Percentiles rank a stretch among this genome's conserved stretches.
Evolutionary conservation across 2,113 vertebrate genomes (phyloP).

Genomic region (Pycnonotus jocosus): DNA sequence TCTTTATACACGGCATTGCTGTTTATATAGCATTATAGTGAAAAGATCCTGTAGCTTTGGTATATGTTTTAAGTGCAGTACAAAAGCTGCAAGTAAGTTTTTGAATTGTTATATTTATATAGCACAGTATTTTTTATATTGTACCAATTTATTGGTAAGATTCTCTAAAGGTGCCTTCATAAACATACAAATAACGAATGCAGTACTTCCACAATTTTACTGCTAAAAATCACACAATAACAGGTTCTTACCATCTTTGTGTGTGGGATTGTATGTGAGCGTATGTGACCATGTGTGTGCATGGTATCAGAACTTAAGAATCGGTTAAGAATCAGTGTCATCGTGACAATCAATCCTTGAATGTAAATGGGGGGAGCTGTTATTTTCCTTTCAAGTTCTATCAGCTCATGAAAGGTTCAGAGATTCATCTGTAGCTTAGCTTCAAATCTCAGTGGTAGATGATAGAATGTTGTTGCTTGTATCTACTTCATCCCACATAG

Average conservation of each 20-base stretch:
- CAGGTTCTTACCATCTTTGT: not conserved
- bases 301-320: not conserved
- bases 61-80: not conserved
- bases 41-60: not conserved
- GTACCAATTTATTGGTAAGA: not conserved
- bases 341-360: not conserved
- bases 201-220: not conserved
- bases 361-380: not conserved
- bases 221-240: not conserved
- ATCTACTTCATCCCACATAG: not conserved
- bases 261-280: not conserved
- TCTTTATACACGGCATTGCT: not conserved
- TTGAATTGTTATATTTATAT: not conserved
- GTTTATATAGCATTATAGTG: not conserved
- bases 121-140: not conserved
- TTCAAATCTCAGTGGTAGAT: not conserved
- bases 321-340: too few relatives aligned
- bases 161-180: not conserved
- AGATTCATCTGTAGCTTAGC: not conserved
- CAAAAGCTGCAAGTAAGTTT: not conserved
- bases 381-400: not conserved
- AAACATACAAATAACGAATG: not conserved
- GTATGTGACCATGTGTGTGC: not conserved
- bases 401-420: not conserved
- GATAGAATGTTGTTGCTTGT: not conserved